Base-by-base conservation (phyloP, 2,797 vertebrate species). In the Euthynnus affinis region DNA sequence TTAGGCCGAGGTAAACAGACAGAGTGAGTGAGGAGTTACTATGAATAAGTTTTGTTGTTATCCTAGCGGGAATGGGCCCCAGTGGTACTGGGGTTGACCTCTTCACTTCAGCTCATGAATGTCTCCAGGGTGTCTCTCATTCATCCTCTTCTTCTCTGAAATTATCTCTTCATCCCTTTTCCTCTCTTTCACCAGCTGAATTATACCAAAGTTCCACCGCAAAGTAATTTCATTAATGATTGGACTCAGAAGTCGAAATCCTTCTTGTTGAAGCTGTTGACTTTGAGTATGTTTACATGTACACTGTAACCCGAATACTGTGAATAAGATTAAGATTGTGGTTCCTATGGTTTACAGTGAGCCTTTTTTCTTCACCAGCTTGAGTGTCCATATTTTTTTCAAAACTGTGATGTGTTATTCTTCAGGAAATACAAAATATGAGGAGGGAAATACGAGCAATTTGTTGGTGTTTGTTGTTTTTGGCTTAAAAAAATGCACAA, bases 31-130 rank as follows among this genome's bases (percentile, higher is more conserved):
- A 90, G 71, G 85, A 91, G 87, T 88, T 78, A 69, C 75, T 49
- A 87, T 88, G 82, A 91, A 85, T 83, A 89, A 84, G 71, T 84
- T 74, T 57, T 15, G 79, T 74, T 89, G 86, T 92, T 87, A 82
- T 91, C 82, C 66, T 83, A 71, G 67, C 87, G 86, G 86, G 86
- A 93, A 89, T 48, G 88, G 87, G 81, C 80, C 91, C 68, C 67
- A 5, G 49, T 86, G 86, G 64, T 78, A 85, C 91, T 55, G 75
- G n/a, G 52, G 64, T 48, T 89, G 85, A 91, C 87, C 88, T 76
- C 81, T 58, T 37, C 3, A 12, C 74, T 78, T 82, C 72, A 63
- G 44, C 79, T 82, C 78, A 51, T 23, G 40, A 27, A 70, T 55
- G 66, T 85, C 81, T 83, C 14, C 67, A 22, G 87, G 78, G 60